phyloP scores from a whole-genome alignment of 1,140 invertebrate species.

The Liolophura sinensis region DNA sequence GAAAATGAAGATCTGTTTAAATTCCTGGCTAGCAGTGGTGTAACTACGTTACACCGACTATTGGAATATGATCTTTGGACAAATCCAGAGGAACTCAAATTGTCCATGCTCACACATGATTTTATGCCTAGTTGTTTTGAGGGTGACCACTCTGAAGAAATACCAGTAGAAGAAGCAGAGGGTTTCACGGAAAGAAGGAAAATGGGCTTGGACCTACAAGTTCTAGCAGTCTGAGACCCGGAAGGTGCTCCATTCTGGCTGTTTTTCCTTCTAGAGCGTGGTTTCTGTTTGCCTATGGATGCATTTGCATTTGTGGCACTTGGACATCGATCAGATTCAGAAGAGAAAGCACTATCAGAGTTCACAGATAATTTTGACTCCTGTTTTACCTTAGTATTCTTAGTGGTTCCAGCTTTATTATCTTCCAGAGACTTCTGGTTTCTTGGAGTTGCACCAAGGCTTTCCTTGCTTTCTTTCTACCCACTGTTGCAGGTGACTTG shows the following conservation, averaged over 20 bases:
- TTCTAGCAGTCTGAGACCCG: no score
- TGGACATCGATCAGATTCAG: background rate
- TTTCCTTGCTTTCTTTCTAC: background rate
- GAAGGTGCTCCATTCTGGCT: background rate
- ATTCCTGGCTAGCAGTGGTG: background rate
- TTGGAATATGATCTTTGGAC: no score
- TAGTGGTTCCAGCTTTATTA: conserved; percentile 4
- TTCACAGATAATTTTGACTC: conserved; percentile 12
- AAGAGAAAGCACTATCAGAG: conserved; percentile 3
- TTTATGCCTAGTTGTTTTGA: background rate
- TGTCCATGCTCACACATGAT: no score
- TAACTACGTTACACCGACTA: background rate
- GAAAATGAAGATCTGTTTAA: no score
- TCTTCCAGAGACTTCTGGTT: conserved; percentile 7
- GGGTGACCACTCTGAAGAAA: no score
- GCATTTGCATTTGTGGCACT: background rate
- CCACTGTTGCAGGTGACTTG: conserved; percentile 8
- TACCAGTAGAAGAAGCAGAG: no score
- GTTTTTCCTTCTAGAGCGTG: no score
- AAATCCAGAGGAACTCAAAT: no score
- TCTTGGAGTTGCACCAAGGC: conserved; percentile 11
- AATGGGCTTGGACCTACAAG: no score
- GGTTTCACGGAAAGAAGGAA: no score
- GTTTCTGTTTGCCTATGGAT: no score
- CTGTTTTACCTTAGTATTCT: conserved; percentile 11